phyloP scores from a whole-genome alignment of 37 sponge, comb jelly and placozoan species.

The Halichondria panicea region DNA sequence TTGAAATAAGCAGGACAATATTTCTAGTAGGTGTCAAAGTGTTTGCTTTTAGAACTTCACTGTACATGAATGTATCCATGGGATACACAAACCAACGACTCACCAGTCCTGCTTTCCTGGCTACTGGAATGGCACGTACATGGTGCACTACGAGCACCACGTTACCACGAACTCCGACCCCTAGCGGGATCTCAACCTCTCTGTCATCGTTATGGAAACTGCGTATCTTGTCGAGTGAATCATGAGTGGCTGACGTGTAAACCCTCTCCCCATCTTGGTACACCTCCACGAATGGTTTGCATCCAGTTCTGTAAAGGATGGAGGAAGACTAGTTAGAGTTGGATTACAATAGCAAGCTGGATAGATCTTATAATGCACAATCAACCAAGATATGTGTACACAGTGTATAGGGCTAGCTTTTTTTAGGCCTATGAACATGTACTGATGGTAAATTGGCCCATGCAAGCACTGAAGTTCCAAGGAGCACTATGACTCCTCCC shows the following conservation, averaged over 20 bases:
- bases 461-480: background rate
- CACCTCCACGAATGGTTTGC: conserved; percentile 82
- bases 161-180: conserved; percentile 47
- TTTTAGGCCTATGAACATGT: too few relatives aligned
- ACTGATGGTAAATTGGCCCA: background rate
- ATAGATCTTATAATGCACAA: background rate
- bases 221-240: conserved; percentile 50
- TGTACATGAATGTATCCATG: too few relatives aligned
- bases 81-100: background rate
- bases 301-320: conserved; percentile 59
- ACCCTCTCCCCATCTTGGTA: conserved; percentile 61
- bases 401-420: background rate
- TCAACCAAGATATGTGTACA: background rate
- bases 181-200: conserved; percentile 41
- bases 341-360: background rate
- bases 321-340: background rate
- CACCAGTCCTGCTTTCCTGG: conserved; percentile 37
- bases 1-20: too few relatives aligned
- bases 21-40: too few relatives aligned
- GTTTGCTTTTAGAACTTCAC: too few relatives aligned
- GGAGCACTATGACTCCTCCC: background rate
- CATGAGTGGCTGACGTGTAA: conserved; percentile 62
- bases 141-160: conserved; percentile 57
- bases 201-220: conserved; percentile 50
- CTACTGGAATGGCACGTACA: conserved; percentile 46